These are phyloP conservation scores for Molothrus ater DNA, from an alignment of 2,797 vertebrate genomes.

Conservation along the genomic window DNA sequence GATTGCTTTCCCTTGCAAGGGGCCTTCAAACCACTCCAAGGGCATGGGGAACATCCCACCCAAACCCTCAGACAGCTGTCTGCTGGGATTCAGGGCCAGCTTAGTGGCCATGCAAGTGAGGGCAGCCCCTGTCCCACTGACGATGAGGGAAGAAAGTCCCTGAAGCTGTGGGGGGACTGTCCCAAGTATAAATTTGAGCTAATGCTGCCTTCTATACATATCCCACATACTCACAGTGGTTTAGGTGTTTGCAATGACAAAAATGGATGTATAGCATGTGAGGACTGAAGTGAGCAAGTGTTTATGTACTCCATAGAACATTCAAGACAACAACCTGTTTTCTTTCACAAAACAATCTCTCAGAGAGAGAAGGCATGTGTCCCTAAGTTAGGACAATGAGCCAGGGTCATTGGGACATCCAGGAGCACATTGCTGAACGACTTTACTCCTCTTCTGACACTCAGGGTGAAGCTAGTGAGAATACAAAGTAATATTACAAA, in stretches of 20 bases:
- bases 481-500: neutral
- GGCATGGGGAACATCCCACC: neutral
- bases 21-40: neutral
- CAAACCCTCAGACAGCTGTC: neutral
- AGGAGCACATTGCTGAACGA: neutral
- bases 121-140: neutral
- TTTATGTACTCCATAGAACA: neutral
- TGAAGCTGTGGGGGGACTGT: accelerated
- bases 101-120: neutral
- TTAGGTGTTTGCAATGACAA: neutral
- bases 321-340: neutral
- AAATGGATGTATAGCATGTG: neutral
- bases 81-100: neutral
- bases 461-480: neutral
- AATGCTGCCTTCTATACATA: neutral
- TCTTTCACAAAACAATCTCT: neutral
- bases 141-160: neutral
- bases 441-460: neutral
- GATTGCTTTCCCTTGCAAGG: neutral
- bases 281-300: neutral
- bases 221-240: neutral
- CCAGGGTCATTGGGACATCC: neutral
- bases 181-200: neutral
- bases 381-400: neutral
- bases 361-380: neutral